phyloP scores from a whole-genome alignment of 2,888 invertebrate genomes.

The Chaitophorus viminalis region DNA sequence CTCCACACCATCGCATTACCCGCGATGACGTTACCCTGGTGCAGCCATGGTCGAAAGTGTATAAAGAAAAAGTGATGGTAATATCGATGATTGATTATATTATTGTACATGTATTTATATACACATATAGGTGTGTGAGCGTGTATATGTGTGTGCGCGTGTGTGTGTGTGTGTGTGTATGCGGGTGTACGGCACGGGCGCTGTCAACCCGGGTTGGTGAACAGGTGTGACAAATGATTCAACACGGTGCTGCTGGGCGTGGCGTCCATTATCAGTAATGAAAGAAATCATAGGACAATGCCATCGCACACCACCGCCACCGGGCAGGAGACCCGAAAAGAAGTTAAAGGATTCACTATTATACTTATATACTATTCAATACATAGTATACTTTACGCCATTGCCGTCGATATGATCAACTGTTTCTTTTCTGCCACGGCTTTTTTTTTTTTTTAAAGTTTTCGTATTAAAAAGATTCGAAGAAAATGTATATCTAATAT shows the following conservation, averaged over 20 bases:
- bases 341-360: constrained; percentile 22
- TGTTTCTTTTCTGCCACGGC: not conserved
- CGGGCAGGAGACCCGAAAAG: not conserved
- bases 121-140: not conserved
- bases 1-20: not conserved
- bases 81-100: constrained; percentile 57
- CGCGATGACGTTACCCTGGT: not conserved
- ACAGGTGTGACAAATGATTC: constrained; percentile 62
- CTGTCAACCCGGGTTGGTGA: constrained; percentile 52
- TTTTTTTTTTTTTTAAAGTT: constrained; percentile 22
- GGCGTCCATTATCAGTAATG: constrained; percentile 58
- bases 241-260: constrained; percentile 57
- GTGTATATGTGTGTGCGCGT: not conserved
- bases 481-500: not conserved
- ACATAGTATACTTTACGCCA: no score
- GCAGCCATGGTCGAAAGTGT: constrained; percentile 12
- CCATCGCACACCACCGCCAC: no score
- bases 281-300: constrained; percentile 47
- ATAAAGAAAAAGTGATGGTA: constrained; percentile 26
- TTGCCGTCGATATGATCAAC: constrained; percentile 25
- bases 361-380: no score
- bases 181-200: not conserved
- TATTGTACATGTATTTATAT: constrained; percentile 4
- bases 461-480: not conserved
- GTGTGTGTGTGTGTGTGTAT: not conserved